Base-by-base conservation (phyloP, 2,113 vertebrate genomes). In the Carassius gibelio region DNA sequence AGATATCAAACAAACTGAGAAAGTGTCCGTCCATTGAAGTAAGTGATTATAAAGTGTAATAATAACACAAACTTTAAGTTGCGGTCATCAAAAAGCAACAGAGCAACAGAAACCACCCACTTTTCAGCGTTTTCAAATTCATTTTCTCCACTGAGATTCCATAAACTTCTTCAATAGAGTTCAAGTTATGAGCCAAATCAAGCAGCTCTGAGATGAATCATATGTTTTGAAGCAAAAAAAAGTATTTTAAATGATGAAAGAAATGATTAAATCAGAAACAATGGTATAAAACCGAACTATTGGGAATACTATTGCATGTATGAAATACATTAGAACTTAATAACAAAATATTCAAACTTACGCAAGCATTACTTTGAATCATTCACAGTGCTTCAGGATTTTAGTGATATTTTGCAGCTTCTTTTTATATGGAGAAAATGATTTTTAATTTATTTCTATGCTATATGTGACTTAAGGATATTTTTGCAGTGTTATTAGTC, bases 11-110 rank as follows among this genome's bases (percentile, higher is more conserved):
- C 83, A n/a, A 85, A 83, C 14, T 79, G 14, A 89, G 82, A 90
- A 90, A 78, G 23, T 61, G 75, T 79, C 87, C 69, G 69, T 86
- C 76, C 85, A 89, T 45, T 87, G 72, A 92, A 89, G 84, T 83
- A 7, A 57, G 76, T 90, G 89, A 88, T 90, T 89, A 90, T 90
- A 89, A 89, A 89, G 38, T 69, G 82, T 69, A 90, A 75, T 86
- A 55, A 86, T 50, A 30, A n/a, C 78, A 72, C 84, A 86, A 75
- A 50, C 38, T 77, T 86, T 74, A 91, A 81, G 84, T 81, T 85
- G 34, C 75, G 88, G 84, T 88, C 88, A 89, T 91, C 75, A 92
- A 88, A 89, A 82, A n/a, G 48, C 48, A 57, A 42, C 6, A 78
- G n/a, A 7, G 48, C n/a, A 4, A 45, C 38, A 26, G 23, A 75